Conservation (phyloP, 2,888 invertebrate species). For the Molanna angustata region DNA sequence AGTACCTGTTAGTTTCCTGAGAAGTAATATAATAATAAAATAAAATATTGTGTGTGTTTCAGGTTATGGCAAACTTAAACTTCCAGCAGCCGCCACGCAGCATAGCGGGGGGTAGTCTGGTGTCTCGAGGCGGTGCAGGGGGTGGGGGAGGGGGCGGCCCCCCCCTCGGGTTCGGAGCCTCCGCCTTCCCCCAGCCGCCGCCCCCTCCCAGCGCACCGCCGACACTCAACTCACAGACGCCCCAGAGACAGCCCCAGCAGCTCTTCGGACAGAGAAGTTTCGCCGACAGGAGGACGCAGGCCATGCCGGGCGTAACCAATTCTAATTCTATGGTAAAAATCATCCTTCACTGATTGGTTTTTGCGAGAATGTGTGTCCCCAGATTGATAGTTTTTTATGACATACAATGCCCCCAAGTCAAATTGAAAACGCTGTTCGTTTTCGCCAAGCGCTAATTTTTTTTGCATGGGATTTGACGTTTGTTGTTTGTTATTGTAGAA, state of each 20-base stretch:
- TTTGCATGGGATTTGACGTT: too few species aligned
- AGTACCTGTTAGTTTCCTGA: too few species aligned
- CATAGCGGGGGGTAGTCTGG: slow-evolving; percentile 69
- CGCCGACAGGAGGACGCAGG: slow-evolving; percentile 72
- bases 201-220: slow-evolving; percentile 55
- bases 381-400: too few species aligned
- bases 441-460: too few species aligned
- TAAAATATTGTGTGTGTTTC: slow-evolving; percentile 35
- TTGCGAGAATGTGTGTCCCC: too few species aligned
- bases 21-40: too few species aligned
- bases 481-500: too few species aligned
- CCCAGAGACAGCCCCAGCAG: slow-evolving; percentile 49
- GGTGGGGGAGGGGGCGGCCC: slow-evolving; percentile 61
- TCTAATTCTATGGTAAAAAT: slow-evolving; percentile 55
- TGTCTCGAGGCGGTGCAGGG: slow-evolving; percentile 41
- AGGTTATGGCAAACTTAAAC: slow-evolving; percentile 93
- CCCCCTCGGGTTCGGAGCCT: slow-evolving; percentile 46
- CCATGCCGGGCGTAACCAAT: slow-evolving; percentile 45
- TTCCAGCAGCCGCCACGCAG: slow-evolving; percentile 86
- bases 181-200: slow-evolving; percentile 41
- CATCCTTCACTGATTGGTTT: too few species aligned
- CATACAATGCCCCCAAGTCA: too few species aligned
- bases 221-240: slow-evolving; percentile 43
- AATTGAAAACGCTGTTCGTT: too few species aligned
- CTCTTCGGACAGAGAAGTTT: slow-evolving; percentile 80